A percentile compares a stretch with the other conserved stretches of the same genome.
phyloP scores from a whole-genome alignment of 2,888 invertebrate genomes.

The Eristalis tenax region DNA sequence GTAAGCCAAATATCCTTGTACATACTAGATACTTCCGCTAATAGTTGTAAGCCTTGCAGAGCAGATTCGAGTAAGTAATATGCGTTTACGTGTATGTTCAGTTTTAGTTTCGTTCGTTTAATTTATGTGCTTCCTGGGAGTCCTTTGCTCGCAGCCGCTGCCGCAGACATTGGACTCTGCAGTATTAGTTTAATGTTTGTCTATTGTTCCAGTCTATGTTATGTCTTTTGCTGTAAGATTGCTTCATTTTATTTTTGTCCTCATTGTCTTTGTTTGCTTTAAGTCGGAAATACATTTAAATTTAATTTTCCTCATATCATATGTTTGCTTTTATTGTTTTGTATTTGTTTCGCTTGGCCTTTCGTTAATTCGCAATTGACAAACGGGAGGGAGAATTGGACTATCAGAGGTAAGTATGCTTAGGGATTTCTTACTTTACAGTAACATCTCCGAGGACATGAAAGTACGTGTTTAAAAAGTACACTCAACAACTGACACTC shows the following conservation, averaged over 20 bases:
- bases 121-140: neutral
- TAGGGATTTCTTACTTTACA: no score
- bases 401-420: no score
- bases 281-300: constrained; percentile 36
- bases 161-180: neutral
- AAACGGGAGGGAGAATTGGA: no score
- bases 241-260: neutral
- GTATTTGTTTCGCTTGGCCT: neutral
- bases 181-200: neutral
- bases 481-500: no score
- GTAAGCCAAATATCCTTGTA: constrained; percentile 57
- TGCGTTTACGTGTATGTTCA: neutral
- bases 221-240: constrained; percentile 28
- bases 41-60: neutral
- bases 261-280: constrained; percentile 2
- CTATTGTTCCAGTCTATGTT: constrained; percentile 26
- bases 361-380: neutral
- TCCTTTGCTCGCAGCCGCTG: neutral
- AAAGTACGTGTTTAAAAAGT: no score
- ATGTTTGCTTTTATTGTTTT: neutral
- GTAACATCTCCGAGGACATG: no score
- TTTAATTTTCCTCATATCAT: constrained; percentile 5
- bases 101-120: constrained; percentile 13
- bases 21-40: constrained; percentile 55
- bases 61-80: constrained; percentile 16